A percentile compares a stretch with the other conserved stretches of the same genome.
phyloP scores from a whole-genome alignment of 92 coral and sea anemone species.

The Pocillopora grandis region DNA sequence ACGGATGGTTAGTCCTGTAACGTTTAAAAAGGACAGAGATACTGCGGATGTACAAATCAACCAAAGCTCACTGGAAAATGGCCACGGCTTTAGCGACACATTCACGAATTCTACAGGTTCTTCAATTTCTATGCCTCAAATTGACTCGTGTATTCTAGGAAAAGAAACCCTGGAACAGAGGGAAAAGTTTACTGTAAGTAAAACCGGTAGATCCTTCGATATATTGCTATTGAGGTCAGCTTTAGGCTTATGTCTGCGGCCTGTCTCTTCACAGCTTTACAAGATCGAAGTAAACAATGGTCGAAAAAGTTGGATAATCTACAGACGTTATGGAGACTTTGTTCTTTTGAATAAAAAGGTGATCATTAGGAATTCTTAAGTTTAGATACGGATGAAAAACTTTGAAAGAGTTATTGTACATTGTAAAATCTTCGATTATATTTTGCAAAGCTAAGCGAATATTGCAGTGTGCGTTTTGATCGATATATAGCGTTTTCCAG shows the following conservation, averaged over 20 bases:
- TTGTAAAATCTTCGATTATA: no score
- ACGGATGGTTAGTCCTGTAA: slow-evolving; percentile 24
- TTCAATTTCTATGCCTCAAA: slow-evolving; percentile 53
- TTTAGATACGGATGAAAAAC: neutral
- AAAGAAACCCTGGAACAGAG: slow-evolving; percentile 76
- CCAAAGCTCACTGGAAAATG: neutral
- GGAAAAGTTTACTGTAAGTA: slow-evolving; percentile 80
- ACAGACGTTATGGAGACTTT: slow-evolving; percentile 91
- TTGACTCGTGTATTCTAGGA: slow-evolving; percentile 78
- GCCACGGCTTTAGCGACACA: neutral
- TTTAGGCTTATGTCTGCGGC: neutral
- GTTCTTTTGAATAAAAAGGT: slow-evolving; percentile 96
- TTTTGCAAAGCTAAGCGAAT: no score
- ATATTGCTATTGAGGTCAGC: neutral
- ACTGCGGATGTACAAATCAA: neutral
- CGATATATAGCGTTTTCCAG: no score
- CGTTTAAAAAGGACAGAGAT: slow-evolving; percentile 1
- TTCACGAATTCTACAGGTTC: slow-evolving; percentile 36
- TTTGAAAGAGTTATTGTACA: neutral
- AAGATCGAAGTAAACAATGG: slow-evolving; percentile 90
- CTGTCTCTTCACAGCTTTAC: slow-evolving; percentile 61
- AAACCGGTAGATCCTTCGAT: slow-evolving; percentile 3
- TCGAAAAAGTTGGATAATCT: slow-evolving; percentile 76
- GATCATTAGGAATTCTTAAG: neutral
- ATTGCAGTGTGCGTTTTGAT: no score